These are phyloP conservation scores for Zosterops lateralis DNA, from an alignment of 2,113 vertebrate genomes.

Conservation along the genomic window DNA sequence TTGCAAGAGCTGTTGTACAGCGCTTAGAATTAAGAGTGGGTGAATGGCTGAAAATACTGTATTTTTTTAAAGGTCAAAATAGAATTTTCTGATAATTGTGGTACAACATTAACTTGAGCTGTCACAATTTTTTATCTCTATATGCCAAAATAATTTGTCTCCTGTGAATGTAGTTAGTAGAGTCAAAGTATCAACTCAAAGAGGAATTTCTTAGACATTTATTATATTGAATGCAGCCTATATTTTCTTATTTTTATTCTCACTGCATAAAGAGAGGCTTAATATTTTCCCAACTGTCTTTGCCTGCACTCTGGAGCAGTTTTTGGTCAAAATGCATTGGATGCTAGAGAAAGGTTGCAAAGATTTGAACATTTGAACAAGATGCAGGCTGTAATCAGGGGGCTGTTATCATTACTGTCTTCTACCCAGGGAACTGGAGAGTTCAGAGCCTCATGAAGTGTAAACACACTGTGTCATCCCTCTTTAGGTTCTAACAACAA, in stretches of 20 bases:
- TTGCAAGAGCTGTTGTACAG: not conserved
- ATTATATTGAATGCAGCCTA: not conserved
- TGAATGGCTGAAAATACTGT: not conserved
- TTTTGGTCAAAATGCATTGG: not conserved
- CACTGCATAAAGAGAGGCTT: not conserved
- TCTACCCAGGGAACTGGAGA: not conserved
- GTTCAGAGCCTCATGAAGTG: not conserved
- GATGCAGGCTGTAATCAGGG: not conserved
- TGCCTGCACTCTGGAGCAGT: not conserved
- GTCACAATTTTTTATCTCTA: not conserved
- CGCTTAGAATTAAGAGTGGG: not conserved
- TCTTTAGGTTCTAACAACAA: conserved; percentile 38
- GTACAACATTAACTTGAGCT: not conserved
- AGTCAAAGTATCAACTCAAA: not conserved
- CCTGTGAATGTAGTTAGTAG: not conserved
- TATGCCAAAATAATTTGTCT: conserved; percentile 5
- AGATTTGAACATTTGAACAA: not conserved
- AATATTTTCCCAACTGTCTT: not conserved
- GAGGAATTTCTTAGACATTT: not conserved
- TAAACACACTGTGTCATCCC: conserved; percentile 56
- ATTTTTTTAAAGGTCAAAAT: not conserved
- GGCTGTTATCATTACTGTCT: not conserved
- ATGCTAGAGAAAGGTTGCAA: not conserved
- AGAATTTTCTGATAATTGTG: not conserved
- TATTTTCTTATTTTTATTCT: not conserved